phyloP scores from a whole-genome alignment of 2,888 invertebrate genomes.

The Tolmerus cingulatus region DNA sequence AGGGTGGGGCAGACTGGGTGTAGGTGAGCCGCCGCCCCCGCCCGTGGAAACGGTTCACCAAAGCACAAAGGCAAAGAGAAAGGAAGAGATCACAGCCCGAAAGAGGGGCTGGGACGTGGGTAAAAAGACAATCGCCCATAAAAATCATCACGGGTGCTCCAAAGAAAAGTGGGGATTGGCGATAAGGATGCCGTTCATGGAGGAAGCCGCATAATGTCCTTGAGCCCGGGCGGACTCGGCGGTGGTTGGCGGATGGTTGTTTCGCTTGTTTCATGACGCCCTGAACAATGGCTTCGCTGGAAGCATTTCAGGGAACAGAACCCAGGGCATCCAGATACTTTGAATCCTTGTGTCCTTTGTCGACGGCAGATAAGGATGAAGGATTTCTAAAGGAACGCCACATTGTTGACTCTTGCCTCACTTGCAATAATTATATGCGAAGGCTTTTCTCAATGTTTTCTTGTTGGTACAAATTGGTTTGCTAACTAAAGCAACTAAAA shows the following conservation, averaged over 20 bases:
- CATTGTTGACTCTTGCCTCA: not conserved
- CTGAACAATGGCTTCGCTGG: not conserved
- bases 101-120: not conserved
- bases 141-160: constrained; percentile 9
- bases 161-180: constrained; percentile 28
- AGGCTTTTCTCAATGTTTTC: not conserved
- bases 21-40: not conserved
- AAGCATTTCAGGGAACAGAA: not conserved
- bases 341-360: not conserved
- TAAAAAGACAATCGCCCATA: constrained; percentile 33
- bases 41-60: not conserved
- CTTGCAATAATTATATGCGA: not conserved
- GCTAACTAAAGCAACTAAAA: not conserved
- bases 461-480: not conserved
- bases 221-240: not conserved
- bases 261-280: constrained; percentile 4
- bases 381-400: not conserved
- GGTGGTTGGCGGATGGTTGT: not conserved
- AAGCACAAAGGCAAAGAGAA: constrained; percentile 24
- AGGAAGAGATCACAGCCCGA: constrained; percentile 15
- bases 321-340: not conserved
- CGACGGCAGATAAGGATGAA: not conserved
- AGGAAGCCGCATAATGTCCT: constrained; percentile 28
- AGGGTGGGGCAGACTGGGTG: not conserved
- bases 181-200: constrained; percentile 1